Evolutionary conservation across 2,113 vertebrate genomes (phyloP), one percentile per base, ranked within the genome.

Genomic region (Cyphomyrus discorhynchus): DNA sequence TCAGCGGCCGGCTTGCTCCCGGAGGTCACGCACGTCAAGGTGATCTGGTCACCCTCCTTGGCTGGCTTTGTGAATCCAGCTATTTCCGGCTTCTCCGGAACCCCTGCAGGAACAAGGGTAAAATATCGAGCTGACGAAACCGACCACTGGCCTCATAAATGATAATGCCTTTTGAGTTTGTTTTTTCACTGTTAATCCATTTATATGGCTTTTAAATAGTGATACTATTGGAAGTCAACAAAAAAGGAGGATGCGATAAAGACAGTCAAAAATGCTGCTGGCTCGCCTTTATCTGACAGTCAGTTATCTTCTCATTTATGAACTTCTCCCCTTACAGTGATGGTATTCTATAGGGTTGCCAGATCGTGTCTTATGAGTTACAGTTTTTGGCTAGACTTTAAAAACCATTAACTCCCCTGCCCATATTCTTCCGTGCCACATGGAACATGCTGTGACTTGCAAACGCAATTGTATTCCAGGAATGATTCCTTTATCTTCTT

Each of bases 1-100:
- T 97, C 96, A 35, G 98, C 98, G 46, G 98, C 98, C 91, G 98
- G 98, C 94, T 99, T 99, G 92, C 98, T 99, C 70, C 98, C 98
- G 66, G 97, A 95, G 1, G 98, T 98, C 94, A 96, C 97, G 95
- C 98, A 99, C 31, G 97, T 99, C 87, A 99, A 95, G 70, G 97
- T 97, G 96, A 99, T 97, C 89, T 96, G 91, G 87, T 99, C 98
- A 88, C 97, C 97, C 91, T 99, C 98, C 96, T 97, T 96, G 91
- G 98, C 97, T 11, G 98, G 98, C 92, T 96, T 97, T 91, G 97
- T 97, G 94, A 98, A 98, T 91, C 98, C 98, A 90, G 95, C 97
- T 92, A 99, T 99, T 90, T 98, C 97, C 74, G 98, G 98, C 91
- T 98, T 97, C 90, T 96, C 96, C 9, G 98, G 98, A 90, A 98